A percentile compares a stretch with the other conserved stretches of the same genome.
These are phyloP conservation scores for Trididemnum nubilum DNA, from an alignment of 23 tunicate genomes.

Conservation along the genomic window DNA sequence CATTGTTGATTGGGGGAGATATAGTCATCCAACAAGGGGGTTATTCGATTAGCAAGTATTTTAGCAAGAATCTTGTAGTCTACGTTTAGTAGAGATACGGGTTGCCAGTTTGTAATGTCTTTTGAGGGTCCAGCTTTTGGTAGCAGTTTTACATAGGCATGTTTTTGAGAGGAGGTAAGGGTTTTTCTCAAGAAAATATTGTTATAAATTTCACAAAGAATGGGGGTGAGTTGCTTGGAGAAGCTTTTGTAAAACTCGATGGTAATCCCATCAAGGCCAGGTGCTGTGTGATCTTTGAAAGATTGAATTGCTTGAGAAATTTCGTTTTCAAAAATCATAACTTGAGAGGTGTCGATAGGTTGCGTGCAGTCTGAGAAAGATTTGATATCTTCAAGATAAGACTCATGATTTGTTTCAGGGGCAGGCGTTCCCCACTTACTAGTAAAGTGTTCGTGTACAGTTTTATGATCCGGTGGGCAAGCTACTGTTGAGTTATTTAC, in stretches of 20 bases:
- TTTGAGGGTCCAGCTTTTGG: background rate
- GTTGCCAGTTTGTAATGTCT: background rate
- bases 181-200: background rate
- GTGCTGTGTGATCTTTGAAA: background rate
- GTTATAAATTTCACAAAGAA: background rate
- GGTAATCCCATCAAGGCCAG: background rate
- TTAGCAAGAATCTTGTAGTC: conserved; percentile 10
- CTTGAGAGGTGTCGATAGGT: no score
- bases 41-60: background rate
- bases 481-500: no score
- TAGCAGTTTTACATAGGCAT: background rate
- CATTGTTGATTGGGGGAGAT: background rate
- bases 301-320: background rate
- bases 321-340: background rate
- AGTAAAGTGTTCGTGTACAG: background rate
- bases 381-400: no score
- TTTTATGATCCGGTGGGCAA: no score
- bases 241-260: background rate
- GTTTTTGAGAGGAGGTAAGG: background rate
- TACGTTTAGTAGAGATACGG: background rate
- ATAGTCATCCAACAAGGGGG: background rate
- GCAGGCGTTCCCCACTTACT: background rate
- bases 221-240: background rate
- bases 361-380: no score
- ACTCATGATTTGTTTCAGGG: background rate